Base-by-base conservation (phyloP, 2,797 vertebrate species). In the Sebastes hopkinsi region DNA sequence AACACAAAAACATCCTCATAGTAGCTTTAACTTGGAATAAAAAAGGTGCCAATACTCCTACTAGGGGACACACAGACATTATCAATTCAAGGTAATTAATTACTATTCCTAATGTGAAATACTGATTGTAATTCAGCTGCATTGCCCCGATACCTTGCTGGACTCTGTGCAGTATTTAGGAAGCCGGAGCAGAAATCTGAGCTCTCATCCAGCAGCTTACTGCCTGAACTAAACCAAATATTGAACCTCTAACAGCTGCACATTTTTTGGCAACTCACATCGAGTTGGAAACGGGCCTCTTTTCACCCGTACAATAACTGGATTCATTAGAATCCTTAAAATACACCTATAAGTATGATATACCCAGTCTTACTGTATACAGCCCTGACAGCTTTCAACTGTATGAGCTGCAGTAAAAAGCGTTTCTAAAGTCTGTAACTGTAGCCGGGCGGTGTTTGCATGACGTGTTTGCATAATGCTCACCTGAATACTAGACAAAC, bases 381-480 rank as follows among this genome's bases (percentile, higher is more conserved):
- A 69, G 18, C 30, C 2, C 1, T n/a, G 34, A 54, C 22, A 34
- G 4, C 8, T 13, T 52, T 46, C 4, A 69, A 18, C 23, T 23
- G 64, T 8, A 2, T 30, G 36, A 75, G 30, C 66, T 46, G 25
- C 70, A 69, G 3, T 52, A 56, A 67, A 62, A 38, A 14, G 9
- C 12, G 8, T 1, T 12, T 55, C 12, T 22, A 5, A 23, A 4
- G 16, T 11, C 59, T n/a, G 68, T 82, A 88, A 87, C 87, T 90
- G 88, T 71, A 64, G 22, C 46, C 32, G 1, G 30, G 3, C 1
- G 1, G 12, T 60, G 75, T 92, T 92, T 92, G 88, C 88, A 88
- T 89, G 29, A 22, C 2, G 71, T 18, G 55, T 93, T 93, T 92
- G 86, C 86, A 89, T 75, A 83, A n/a, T 29, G 42, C 27, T 65